Conservation (phyloP, 35 echinoderm and acorn worm genomes). For the Apostichopus californicus region DNA sequence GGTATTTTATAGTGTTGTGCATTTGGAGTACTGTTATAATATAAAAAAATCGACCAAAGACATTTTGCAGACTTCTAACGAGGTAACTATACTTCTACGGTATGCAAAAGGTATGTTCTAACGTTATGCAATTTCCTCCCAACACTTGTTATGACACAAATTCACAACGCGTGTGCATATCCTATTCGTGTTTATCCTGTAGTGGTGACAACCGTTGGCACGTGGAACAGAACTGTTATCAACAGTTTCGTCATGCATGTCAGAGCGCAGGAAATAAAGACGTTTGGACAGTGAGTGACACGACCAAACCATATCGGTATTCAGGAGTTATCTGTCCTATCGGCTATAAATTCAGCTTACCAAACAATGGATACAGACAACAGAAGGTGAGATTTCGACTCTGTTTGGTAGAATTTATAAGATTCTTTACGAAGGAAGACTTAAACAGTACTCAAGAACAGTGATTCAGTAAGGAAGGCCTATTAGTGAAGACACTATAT, state of each 20-base stretch:
- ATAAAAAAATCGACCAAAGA: no score
- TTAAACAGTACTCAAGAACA: no score
- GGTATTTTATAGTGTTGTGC: no score
- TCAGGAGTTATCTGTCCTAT: conserved; percentile 37
- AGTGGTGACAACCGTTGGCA: conserved; percentile 73
- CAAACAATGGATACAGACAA: conserved; percentile 80
- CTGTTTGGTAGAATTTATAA: not conserved
- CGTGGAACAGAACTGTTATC: conserved; percentile 57
- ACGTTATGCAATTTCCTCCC: no score
- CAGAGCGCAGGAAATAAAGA: conserved; percentile 56
- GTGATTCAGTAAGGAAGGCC: no score
- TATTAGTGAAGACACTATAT: no score
- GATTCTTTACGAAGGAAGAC: no score
- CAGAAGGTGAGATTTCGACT: conserved; percentile 60
- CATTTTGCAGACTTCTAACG: no score
- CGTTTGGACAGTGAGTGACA: conserved; percentile 74
- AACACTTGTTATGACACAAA: no score
- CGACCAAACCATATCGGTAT: conserved; percentile 47
- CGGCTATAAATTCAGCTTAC: conserved; percentile 79
- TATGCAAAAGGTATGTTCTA: no score
- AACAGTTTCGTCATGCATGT: conserved; percentile 66
- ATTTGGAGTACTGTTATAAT: no score
- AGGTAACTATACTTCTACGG: no score
- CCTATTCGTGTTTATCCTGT: not conserved
- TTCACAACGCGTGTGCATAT: not conserved